These are phyloP conservation scores for Agrotis exclamationis DNA, from an alignment of 2,888 invertebrate genomes.

Conservation along the genomic window DNA sequence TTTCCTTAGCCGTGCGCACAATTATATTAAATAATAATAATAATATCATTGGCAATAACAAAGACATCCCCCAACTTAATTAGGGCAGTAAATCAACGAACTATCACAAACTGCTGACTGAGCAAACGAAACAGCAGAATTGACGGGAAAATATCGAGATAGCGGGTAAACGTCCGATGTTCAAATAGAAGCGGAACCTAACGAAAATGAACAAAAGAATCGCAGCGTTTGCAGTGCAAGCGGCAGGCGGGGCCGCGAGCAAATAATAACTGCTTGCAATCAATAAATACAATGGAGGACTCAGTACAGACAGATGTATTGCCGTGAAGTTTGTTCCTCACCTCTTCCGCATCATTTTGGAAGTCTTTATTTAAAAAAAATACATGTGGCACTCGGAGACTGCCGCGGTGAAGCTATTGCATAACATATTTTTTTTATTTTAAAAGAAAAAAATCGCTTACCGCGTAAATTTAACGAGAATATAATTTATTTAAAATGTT, in stretches of 20 bases:
- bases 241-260: slow-evolving; percentile 13
- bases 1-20: too few species aligned
- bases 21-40: too few species aligned
- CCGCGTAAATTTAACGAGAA: too few species aligned
- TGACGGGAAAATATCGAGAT: slow-evolving; percentile 51
- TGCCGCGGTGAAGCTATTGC: too few species aligned
- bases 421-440: too few species aligned
- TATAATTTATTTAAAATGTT: too few species aligned
- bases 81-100: slow-evolving; percentile 57
- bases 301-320: too few species aligned
- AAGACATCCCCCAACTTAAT: slow-evolving; percentile 45
- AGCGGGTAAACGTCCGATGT: slow-evolving; percentile 49
- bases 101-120: slow-evolving; percentile 50
- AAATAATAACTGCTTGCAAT: slow-evolving; percentile 53
- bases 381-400: too few species aligned
- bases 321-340: too few species aligned
- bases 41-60: slow-evolving; percentile 1
- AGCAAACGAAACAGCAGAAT: slow-evolving; percentile 42
- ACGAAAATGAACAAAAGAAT: slow-evolving; percentile 59
- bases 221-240: slow-evolving; percentile 58
- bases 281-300: slow-evolving; percentile 48
- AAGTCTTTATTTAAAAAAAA: too few species aligned
- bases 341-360: too few species aligned
- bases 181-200: slow-evolving; percentile 57
- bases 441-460: too few species aligned